These are phyloP conservation scores for Mungos mungo DNA, from an alignment of 2,113 vertebrate genomes.

Conservation along the genomic window DNA sequence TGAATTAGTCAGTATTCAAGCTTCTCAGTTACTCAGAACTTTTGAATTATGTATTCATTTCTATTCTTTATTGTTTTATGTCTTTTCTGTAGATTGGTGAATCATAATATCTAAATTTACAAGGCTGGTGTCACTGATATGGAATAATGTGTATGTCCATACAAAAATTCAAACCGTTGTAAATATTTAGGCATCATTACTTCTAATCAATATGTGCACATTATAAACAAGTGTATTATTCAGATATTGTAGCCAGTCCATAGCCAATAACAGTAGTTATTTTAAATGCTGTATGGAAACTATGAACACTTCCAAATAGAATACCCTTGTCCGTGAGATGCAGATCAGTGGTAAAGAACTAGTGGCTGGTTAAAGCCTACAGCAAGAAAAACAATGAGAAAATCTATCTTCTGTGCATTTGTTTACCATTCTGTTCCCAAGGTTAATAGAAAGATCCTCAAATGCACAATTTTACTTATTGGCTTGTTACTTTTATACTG, in stretches of 20 bases:
- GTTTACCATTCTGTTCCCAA: background rate
- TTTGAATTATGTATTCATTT: background rate
- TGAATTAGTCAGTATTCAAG: background rate
- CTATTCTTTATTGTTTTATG: background rate
- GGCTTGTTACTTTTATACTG: background rate
- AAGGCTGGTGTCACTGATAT: background rate
- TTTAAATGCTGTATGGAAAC: background rate
- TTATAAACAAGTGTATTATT: background rate
- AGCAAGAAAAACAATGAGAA: background rate
- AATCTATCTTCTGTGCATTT: background rate
- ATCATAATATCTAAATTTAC: background rate
- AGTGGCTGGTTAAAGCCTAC: background rate
- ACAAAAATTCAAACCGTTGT: background rate
- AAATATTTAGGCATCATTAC: background rate
- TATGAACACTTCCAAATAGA: background rate
- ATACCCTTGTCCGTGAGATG: background rate
- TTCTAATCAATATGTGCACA: background rate
- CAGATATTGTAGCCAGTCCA: background rate
- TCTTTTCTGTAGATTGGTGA: background rate
- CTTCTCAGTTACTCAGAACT: background rate
- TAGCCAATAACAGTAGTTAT: background rate
- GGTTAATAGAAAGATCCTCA: background rate
- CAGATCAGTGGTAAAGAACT: background rate
- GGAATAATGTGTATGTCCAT: background rate
- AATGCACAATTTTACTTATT: background rate